Conservation (phyloP, 2,888 invertebrate species). For the Hyposoter dolosus region DNA sequence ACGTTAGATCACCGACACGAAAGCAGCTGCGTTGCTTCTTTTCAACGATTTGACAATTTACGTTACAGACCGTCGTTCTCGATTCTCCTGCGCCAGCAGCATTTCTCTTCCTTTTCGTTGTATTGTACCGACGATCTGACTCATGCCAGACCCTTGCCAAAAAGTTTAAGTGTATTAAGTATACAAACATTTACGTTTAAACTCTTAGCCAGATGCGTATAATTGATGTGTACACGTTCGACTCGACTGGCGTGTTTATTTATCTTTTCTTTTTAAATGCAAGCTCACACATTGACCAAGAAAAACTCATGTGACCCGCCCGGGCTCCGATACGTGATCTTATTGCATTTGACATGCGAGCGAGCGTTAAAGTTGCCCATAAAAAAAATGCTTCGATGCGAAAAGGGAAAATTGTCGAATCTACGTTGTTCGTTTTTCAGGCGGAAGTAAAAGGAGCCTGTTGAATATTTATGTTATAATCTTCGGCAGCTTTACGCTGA, state of each 20-base stretch:
- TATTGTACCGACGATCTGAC: neutral
- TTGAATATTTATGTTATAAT: constrained; percentile 1
- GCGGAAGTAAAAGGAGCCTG: neutral
- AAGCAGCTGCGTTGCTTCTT: constrained; percentile 38
- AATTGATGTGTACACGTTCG: constrained; percentile 1
- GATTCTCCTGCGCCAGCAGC: constrained; percentile 21
- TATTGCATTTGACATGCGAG: neutral
- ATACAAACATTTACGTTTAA: neutral
- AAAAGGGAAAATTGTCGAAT: neutral
- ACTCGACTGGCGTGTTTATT: neutral
- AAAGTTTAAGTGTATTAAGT: neutral
- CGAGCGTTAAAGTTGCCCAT: neutral
- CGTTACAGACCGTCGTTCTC: constrained; percentile 11
- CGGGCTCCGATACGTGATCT: neutral
- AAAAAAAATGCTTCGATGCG: neutral
- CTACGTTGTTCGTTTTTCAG: neutral
- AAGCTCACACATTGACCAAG: neutral
- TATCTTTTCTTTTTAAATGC: constrained; percentile 1
- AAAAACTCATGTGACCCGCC: neutral
- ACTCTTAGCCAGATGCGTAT: constrained; percentile 2
- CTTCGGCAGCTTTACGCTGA: neutral
- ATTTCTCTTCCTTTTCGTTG: constrained; percentile 16
- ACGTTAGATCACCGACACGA: constrained; percentile 11
- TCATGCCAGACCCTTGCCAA: neutral
- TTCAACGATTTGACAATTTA: constrained; percentile 43